Conservation (phyloP, 1,140 invertebrate species). For the Drosophila sp. region DNA sequence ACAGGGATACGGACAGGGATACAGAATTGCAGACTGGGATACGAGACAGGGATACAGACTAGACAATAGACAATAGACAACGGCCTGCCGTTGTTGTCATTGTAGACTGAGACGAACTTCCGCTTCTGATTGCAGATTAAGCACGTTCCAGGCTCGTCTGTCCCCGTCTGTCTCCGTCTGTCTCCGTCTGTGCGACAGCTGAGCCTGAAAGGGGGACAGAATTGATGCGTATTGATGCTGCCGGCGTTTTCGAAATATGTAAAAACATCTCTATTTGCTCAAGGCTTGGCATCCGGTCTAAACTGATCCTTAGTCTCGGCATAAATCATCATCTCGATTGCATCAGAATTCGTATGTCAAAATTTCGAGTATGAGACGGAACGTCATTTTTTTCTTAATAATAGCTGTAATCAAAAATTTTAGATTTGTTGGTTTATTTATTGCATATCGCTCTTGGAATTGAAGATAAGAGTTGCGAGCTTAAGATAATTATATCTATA, state of each 20-base stretch:
- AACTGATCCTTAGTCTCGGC: slow-evolving; percentile 20
- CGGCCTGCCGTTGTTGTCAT: slow-evolving; percentile 16
- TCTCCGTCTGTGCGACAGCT: slow-evolving; percentile 1
- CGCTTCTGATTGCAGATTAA: slow-evolving; percentile 80
- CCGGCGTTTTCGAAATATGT: slow-evolving; percentile 64
- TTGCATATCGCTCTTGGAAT: too few species aligned
- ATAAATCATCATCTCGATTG: slow-evolving; percentile 41
- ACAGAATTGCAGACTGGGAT: too few species aligned
- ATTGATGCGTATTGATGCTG: slow-evolving; percentile 81
- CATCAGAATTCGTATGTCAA: slow-evolving; percentile 49
- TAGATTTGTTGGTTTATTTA: neutral
- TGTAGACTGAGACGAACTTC: slow-evolving; percentile 65
- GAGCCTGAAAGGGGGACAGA: slow-evolving; percentile 7
- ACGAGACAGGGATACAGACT: too few species aligned
- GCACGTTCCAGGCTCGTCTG: slow-evolving; percentile 69
- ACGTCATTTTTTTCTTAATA: neutral
- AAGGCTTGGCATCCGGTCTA: slow-evolving; percentile 66
- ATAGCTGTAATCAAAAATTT: slow-evolving; percentile 1
- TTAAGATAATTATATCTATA: too few species aligned
- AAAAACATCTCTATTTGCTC: slow-evolving; percentile 75
- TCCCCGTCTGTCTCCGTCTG: slow-evolving; percentile 38
- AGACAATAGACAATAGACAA: slow-evolving; percentile 46
- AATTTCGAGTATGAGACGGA: neutral
- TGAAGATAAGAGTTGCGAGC: too few species aligned
- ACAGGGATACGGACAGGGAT: too few species aligned